These are phyloP conservation scores for Diarsia dahlii DNA, from an alignment of 2,888 invertebrate species.

Conservation along the genomic window DNA sequence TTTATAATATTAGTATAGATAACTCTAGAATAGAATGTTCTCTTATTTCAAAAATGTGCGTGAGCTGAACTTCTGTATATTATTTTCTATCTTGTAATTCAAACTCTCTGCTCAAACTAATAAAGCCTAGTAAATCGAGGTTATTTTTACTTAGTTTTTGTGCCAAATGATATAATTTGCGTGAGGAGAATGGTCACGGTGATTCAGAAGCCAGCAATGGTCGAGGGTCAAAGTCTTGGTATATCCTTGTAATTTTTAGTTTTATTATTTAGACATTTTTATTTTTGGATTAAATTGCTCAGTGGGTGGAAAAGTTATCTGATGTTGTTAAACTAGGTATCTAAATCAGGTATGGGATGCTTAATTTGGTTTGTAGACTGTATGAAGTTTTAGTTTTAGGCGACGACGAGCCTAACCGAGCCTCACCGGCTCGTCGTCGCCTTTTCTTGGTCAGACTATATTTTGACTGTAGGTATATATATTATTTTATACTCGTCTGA, in stretches of 20 bases:
- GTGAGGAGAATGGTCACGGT: constrained; percentile 55
- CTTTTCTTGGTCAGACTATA: neutral
- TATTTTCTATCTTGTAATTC: neutral
- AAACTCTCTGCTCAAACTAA: constrained; percentile 6
- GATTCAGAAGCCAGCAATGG: constrained; percentile 35
- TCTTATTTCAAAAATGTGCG: neutral
- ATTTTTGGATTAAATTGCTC: constrained; percentile 6
- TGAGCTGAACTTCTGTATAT: constrained; percentile 9
- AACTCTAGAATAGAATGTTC: too few relatives aligned
- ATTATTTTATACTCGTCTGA: too few relatives aligned
- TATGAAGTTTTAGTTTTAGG: neutral
- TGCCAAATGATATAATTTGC: constrained; percentile 54
- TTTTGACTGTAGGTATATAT: neutral
- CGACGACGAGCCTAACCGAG: too few relatives aligned
- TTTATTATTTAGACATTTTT: constrained; percentile 18
- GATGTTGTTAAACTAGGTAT: constrained; percentile 16
- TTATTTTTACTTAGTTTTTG: constrained; percentile 59
- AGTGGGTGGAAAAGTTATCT: constrained; percentile 43
- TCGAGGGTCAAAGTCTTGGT: constrained; percentile 46
- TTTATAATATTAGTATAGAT: too few relatives aligned
- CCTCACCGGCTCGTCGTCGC: too few relatives aligned
- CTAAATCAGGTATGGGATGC: neutral
- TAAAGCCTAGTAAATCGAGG: constrained; percentile 22
- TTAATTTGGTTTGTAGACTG: constrained; percentile 24
- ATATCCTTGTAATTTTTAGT: constrained; percentile 39